These are phyloP conservation scores for Lepidurus couesii DNA, from an alignment of 1,140 invertebrate genomes.

Conservation along the genomic window DNA sequence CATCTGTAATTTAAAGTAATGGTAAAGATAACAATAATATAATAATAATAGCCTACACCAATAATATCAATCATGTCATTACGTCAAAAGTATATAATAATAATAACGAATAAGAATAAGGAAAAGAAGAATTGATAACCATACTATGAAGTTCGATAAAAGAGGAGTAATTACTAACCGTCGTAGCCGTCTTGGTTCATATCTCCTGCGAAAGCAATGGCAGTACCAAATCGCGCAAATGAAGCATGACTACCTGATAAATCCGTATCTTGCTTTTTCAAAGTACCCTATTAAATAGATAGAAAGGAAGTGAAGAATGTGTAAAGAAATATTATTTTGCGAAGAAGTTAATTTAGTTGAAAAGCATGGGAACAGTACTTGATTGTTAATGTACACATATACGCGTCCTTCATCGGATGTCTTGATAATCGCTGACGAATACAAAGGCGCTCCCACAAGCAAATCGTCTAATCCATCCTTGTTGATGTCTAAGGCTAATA, in stretches of 20 bases:
- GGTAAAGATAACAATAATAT: too few species aligned
- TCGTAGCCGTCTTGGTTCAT: slow-evolving; percentile 49
- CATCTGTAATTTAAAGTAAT: slow-evolving; percentile 41
- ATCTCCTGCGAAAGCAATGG: slow-evolving; percentile 47
- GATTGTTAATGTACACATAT: slow-evolving; percentile 50
- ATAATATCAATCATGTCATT: too few species aligned
- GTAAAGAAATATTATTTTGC: background rate
- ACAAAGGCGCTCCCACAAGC: slow-evolving; percentile 67
- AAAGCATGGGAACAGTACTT: background rate
- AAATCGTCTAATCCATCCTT: slow-evolving; percentile 64
- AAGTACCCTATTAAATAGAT: background rate
- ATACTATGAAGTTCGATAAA: background rate
- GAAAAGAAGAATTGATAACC: too few species aligned
- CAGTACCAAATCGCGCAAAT: slow-evolving; percentile 47
- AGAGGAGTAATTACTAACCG: slow-evolving; percentile 40
- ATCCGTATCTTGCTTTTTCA: background rate
- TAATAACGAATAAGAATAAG: background rate
- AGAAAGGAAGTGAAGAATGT: background rate
- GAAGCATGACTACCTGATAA: slow-evolving; percentile 34
- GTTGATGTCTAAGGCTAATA: slow-evolving; percentile 64
- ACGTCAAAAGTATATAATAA: background rate
- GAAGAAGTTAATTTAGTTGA: background rate
- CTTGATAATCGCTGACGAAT: slow-evolving; percentile 37
- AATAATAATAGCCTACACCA: too few species aligned
- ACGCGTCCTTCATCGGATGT: slow-evolving; percentile 54